Evolutionary conservation across 1,140 invertebrate genomes (phyloP).

Genomic region (Nasonia longicornis): DNA sequence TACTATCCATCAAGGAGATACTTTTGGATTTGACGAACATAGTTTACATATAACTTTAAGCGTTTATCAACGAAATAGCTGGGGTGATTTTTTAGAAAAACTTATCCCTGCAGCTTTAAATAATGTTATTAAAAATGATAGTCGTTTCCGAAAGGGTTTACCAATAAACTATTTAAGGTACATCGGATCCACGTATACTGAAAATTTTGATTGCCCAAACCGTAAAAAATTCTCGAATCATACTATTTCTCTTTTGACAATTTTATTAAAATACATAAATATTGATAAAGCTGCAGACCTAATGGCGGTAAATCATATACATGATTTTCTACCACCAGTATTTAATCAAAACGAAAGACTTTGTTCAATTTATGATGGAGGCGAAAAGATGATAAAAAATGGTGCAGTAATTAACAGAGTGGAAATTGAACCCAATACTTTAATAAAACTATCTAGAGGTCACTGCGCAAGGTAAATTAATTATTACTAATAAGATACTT

Average conservation of each 20-base stretch:
- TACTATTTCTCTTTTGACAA: slow-evolving; percentile 74
- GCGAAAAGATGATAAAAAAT: slow-evolving; percentile 76
- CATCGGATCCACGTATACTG: slow-evolving; percentile 77
- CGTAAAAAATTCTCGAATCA: slow-evolving; percentile 72
- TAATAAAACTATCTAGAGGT: slow-evolving; percentile 77
- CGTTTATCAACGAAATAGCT: slow-evolving; percentile 90
- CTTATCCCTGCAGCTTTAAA: slow-evolving; percentile 83
- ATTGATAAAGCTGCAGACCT: slow-evolving; percentile 88
- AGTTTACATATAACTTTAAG: slow-evolving; percentile 95
- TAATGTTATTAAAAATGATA: slow-evolving; percentile 77
- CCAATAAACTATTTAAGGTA: slow-evolving; percentile 83
- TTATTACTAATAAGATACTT: slow-evolving; percentile 24
- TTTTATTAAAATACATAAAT: slow-evolving; percentile 74
- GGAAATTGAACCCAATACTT: slow-evolving; percentile 77
- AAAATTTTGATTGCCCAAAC: slow-evolving; percentile 63
- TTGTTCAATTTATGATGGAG: slow-evolving; percentile 78
- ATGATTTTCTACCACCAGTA: slow-evolving; percentile 88
- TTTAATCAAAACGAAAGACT: slow-evolving; percentile 75
- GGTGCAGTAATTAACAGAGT: slow-evolving; percentile 74
- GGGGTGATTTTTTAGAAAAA: slow-evolving; percentile 88
- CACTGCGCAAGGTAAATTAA: slow-evolving; percentile 75
- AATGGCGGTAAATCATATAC: slow-evolving; percentile 84
- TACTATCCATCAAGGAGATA: slow-evolving; percentile 90
- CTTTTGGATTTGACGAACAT: slow-evolving; percentile 77
- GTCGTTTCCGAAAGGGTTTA: slow-evolving; percentile 82